Conservation (phyloP, 2,113 vertebrate species). For the Steatornis caripensis region DNA sequence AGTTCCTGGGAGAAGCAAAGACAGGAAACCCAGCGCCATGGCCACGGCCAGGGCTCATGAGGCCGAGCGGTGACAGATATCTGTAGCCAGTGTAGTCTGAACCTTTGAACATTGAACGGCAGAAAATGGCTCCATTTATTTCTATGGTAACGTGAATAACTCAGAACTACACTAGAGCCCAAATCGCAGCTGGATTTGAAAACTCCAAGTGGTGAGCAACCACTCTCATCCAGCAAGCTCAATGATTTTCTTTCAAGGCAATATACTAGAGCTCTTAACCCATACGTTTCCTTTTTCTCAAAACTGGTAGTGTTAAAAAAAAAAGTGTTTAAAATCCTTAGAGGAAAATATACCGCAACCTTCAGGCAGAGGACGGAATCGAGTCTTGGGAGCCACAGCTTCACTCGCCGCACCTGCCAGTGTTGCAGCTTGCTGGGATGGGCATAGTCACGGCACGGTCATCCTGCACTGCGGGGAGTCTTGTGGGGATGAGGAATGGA, state of each 20-base stretch:
- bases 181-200: not conserved
- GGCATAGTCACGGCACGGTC: not conserved
- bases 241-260: not conserved
- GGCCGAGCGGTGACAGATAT: not conserved
- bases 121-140: slow-evolving; percentile 14
- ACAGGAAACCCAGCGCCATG: not conserved
- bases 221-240: not conserved
- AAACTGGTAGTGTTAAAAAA: not conserved
- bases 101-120: not conserved
- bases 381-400: not conserved
- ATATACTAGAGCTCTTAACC: not conserved
- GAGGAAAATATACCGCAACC: not conserved
- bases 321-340: not conserved
- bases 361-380: not conserved
- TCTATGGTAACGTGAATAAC: slow-evolving; percentile 30
- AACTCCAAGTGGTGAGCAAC: not conserved
- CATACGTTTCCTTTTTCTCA: not conserved
- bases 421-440: not conserved
- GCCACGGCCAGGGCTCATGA: not conserved
- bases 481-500: not conserved
- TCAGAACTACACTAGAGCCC: not conserved
- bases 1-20: not conserved
- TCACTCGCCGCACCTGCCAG: rapidly evolving
- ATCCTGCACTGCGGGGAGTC: not conserved
- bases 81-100: not conserved